phyloP scores from a whole-genome alignment of 2,888 invertebrate species.

The Leptopterna dolabrata region DNA sequence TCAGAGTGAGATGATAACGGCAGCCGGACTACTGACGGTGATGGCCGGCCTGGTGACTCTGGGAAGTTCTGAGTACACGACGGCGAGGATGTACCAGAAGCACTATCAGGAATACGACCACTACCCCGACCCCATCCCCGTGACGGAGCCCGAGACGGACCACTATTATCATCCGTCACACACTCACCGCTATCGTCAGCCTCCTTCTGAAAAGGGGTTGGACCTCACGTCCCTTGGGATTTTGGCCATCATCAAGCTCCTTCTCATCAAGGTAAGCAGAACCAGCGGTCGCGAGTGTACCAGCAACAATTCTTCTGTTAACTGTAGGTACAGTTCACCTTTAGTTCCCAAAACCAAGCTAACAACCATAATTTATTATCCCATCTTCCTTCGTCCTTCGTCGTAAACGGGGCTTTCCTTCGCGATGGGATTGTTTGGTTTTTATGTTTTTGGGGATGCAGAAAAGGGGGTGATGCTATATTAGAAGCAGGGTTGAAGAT shows the following conservation, averaged over 20 bases:
- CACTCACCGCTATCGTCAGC: slow-evolving; percentile 32
- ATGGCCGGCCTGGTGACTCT: background rate
- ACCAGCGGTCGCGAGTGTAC: no score
- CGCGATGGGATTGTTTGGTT: no score
- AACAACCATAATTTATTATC: no score
- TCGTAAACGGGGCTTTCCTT: no score
- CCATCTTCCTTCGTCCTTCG: no score
- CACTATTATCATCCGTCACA: slow-evolving; percentile 35
- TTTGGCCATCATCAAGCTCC: slow-evolving; percentile 61
- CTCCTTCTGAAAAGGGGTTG: slow-evolving; percentile 54
- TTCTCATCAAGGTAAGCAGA: slow-evolving; percentile 61
- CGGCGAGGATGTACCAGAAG: slow-evolving; percentile 37
- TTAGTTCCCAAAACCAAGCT: no score
- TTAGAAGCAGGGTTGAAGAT: no score
- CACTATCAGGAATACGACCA: slow-evolving; percentile 26
- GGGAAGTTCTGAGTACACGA: background rate
- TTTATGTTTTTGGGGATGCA: no score
- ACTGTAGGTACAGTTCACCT: background rate
- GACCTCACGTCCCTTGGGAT: slow-evolving; percentile 61
- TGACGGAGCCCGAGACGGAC: slow-evolving; percentile 45
- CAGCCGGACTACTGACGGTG: background rate
- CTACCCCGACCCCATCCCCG: slow-evolving; percentile 5
- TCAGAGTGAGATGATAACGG: background rate
- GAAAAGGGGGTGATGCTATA: no score
- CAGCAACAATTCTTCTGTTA: slow-evolving; percentile 36